Evolutionary conservation across 2,888 invertebrate genomes (phyloP), one percentile per base, ranked within the genome.

Genomic region (Hirtodrosophila histrioides): DNA sequence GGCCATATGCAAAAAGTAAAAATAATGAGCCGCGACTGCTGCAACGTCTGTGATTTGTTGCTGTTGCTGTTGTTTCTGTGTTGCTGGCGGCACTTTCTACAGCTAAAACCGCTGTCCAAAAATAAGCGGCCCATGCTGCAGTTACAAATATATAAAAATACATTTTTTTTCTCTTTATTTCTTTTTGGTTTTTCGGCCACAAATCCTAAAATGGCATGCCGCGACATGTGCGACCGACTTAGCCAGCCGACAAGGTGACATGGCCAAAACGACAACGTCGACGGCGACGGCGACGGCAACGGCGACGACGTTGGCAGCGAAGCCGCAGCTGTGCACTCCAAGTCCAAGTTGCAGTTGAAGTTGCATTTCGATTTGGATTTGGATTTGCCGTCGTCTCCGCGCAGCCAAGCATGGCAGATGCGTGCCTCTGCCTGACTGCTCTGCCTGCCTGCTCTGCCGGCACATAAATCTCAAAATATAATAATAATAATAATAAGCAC

Each of bases 171-270:
- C 53, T 57, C 41, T 51, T 50, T 63, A 50, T 60, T 39, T 55
- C 17, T 41, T 43, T 70, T 64, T 68, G 50, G 45, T 66, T 67
- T 70, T 83, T 65, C 63, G 80, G 86, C 76, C 82, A 84, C 87
- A 84, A 84, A 88, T 89, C 89, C 86, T 86, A 84, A 86, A 89
- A 86, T 89, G 86, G 86, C 86, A 88, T 82, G 77, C 83, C 54
- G 85, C 86, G 84, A 88, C 86, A 89, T 84, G 85, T 80, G 78
- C 89, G 89, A 86, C 89, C 88, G 88, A 86, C 86, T 83, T 88
- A 79, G 75, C 80, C 77, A 71, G 49, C 55, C 65, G 84, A 88
- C 86, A 84, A 83, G 80, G 80, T 79, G 83, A 88, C 87, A 83
- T 68, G 87, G 54, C 64, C 63, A 78, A 55, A 24, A 53, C 44